Base-by-base conservation (phyloP, 2,113 vertebrate genomes). In the Tangachromis dhanisi region DNA sequence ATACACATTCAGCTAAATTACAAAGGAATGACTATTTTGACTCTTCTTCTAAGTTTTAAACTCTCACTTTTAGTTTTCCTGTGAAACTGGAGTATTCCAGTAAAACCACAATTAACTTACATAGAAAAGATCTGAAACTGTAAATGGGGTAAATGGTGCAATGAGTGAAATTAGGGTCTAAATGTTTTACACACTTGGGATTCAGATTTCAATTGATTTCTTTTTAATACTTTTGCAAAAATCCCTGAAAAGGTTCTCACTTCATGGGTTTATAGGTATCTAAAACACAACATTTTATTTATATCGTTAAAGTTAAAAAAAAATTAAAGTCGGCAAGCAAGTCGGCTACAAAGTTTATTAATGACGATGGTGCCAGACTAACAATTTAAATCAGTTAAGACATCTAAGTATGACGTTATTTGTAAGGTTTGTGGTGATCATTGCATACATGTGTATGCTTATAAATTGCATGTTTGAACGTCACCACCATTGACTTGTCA, bases 401-500 rank as follows among this genome's bases (percentile, higher is more conserved):
- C 38, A 38, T 21, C 16, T 13, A 47, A 76, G 9, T 21, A 57
- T 79, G 85, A 53, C 21, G 57, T 33, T 87, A 29, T 61, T 84
- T 79, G 14, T 83, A 55, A 47, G 54, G 40, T 89, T 71, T 17
- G 54, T 29, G 35, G 35, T 42, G 78, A n/a, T 82, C 19, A 57
- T 82, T 63, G 14, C 55, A 82, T 51, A 0, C 31, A n/a, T 0
- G 31, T 4, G 31, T 35, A 8, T 38, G 10, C 31, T 3, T n/a
- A 35, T 66, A n/a, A 38, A 66, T n/a, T n/a, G 49, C 61, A 76
- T 86, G 81, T 53, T 57, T 84, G 81, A 76, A 83, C 66, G 42
- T 84, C 92, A 49, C 66, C 80, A 76, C 86, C 89, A 86, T 91
- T 33, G 61, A 73, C 92, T 93, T 54, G 79, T 79, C 76, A 66